phyloP scores from a whole-genome alignment of 2,888 invertebrate genomes.

The Allacma fusca region DNA sequence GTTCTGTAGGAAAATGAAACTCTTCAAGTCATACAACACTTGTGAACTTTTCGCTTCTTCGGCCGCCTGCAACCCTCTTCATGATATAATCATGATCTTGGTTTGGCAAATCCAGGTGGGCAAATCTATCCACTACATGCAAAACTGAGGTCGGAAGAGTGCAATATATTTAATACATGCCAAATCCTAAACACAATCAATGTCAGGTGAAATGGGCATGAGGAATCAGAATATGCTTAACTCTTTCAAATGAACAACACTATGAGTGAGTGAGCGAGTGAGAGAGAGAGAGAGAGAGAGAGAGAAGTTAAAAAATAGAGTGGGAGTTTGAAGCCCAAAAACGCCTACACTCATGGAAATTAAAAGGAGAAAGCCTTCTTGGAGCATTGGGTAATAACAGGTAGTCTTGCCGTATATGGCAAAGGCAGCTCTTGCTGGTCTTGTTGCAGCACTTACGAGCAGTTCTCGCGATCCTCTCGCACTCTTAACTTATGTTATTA shows the following conservation, averaged over 20 bases:
- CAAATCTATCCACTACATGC: slow-evolving; percentile 31
- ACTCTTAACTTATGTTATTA: slow-evolving; percentile 17
- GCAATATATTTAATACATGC: slow-evolving; percentile 43
- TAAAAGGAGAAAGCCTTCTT: slow-evolving; percentile 61
- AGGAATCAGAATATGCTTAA: slow-evolving; percentile 7
- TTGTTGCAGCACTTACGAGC: slow-evolving; percentile 28
- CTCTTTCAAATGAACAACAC: background rate
- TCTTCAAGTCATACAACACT: background rate
- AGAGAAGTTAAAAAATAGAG: slow-evolving; percentile 37
- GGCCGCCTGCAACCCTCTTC: background rate
- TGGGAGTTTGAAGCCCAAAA: slow-evolving; percentile 49
- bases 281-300: slow-evolving; percentile 31
- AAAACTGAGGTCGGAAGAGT: slow-evolving; percentile 28
- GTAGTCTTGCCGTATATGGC: slow-evolving; percentile 59
- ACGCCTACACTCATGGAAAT: slow-evolving; percentile 59
- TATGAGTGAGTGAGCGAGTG: background rate
- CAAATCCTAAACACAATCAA: slow-evolving; percentile 48
- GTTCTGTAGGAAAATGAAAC: background rate
- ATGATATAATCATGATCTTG: slow-evolving; percentile 31
- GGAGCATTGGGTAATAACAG: slow-evolving; percentile 59
- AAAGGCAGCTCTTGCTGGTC: slow-evolving; percentile 43
- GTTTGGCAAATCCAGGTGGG: slow-evolving; percentile 47
- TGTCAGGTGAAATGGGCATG: slow-evolving; percentile 38
- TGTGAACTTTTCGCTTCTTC: slow-evolving; percentile 19
- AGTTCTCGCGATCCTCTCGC: background rate